A percentile compares a stretch with the other conserved stretches of the same genome.
phyloP scores from a whole-genome alignment of 1,140 invertebrate genomes.

The Bombus impatiens region DNA sequence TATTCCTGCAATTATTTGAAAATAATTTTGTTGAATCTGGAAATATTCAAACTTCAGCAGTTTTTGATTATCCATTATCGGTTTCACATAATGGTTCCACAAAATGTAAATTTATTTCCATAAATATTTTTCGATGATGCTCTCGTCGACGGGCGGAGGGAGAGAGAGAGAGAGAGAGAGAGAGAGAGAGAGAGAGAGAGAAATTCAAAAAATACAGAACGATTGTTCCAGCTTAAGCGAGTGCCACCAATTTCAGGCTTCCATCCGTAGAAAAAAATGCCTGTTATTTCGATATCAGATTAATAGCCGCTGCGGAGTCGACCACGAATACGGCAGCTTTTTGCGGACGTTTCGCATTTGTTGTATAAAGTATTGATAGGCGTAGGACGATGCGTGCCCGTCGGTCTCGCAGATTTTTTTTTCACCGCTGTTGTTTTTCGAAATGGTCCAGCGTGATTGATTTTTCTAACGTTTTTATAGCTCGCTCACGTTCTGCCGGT shows the following conservation, averaged over 20 bases:
- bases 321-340: conserved; percentile 77
- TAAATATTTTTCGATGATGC: background rate
- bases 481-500: conserved; percentile 9
- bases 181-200: too few species aligned
- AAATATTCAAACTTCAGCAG: background rate
- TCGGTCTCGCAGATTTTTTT: conserved; percentile 22
- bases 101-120: conserved; percentile 28
- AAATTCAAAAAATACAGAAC: background rate
- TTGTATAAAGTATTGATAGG: conserved; percentile 79
- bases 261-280: conserved; percentile 65
- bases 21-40: conserved; percentile 12
- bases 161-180: too few species aligned
- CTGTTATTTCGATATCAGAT: conserved; percentile 78
- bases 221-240: conserved; percentile 1
- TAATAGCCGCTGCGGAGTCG: conserved; percentile 77
- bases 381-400: conserved; percentile 58
- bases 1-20: conserved; percentile 7
- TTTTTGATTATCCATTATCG: conserved; percentile 26
- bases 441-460: conserved; percentile 63
- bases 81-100: conserved; percentile 17
- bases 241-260: conserved; percentile 48
- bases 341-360: conserved; percentile 79
- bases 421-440: conserved; percentile 38
- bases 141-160: background rate
- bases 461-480: conserved; percentile 66